A percentile compares a stretch with the other conserved stretches of the same genome.
phyloP scores from a whole-genome alignment of 2,113 vertebrate genomes.

The Tichodroma muraria region DNA sequence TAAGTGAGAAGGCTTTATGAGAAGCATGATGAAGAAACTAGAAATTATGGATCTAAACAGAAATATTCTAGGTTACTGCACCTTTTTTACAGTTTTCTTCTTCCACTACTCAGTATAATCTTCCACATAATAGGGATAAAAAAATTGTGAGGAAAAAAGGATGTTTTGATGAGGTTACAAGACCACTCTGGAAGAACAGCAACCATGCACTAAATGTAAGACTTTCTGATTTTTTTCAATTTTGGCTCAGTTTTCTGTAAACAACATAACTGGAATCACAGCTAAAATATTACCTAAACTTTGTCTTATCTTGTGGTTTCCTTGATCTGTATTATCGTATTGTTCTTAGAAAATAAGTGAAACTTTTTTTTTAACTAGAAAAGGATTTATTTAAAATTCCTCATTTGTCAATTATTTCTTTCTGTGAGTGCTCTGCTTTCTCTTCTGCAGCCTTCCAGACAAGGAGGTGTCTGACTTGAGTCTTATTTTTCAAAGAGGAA shows the following conservation, averaged over 20 bases:
- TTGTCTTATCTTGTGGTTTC: neutral
- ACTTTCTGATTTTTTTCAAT: neutral
- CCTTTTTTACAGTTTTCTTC: neutral
- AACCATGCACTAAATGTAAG: neutral
- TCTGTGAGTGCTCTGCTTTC: neutral
- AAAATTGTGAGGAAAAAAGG: neutral
- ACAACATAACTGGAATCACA: neutral
- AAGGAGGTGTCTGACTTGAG: neutral
- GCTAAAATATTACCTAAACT: neutral
- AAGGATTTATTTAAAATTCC: neutral
- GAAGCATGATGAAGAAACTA: neutral
- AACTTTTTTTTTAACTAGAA: neutral
- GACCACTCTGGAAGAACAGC: neutral
- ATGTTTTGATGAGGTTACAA: neutral
- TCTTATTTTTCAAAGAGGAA: neutral
- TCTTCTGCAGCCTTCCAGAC: neutral
- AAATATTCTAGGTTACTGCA: neutral
- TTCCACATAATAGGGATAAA: neutral
- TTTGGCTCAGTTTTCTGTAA: neutral
- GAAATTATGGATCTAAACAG: neutral
- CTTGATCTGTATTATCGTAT: neutral
- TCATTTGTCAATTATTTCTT: neutral
- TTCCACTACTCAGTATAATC: neutral
- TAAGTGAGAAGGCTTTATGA: neutral
- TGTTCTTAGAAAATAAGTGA: neutral